Percentiles rank a stretch among this genome's conserved stretches.
Conservation (phyloP, 1,140 invertebrate species). For the Trissolcus basalis region DNA sequence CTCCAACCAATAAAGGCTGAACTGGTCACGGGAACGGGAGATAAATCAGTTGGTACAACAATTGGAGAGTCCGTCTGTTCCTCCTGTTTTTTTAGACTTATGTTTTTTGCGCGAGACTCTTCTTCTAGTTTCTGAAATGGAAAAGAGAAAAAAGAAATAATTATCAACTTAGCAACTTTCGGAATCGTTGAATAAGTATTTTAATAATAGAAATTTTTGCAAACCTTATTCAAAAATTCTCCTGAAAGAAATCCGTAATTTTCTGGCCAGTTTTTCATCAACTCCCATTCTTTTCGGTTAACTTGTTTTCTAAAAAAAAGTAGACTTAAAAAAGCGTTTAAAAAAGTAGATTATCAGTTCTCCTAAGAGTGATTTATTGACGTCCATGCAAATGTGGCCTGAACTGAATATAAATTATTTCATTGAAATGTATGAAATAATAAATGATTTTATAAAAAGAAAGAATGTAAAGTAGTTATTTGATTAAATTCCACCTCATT, state of each 20-base stretch:
- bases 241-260: constrained; percentile 64
- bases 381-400: no score
- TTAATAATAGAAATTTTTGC: no score
- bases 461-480: no score
- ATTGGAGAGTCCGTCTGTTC: constrained; percentile 56
- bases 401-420: no score
- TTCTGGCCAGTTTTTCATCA: constrained; percentile 58
- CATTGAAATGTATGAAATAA: no score
- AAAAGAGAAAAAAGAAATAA: background rate
- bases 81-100: constrained; percentile 18
- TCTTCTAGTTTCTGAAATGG: constrained; percentile 13
- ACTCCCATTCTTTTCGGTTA: constrained; percentile 60
- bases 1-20: constrained; percentile 73
- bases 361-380: no score
- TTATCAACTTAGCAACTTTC: no score
- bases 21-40: constrained; percentile 64
- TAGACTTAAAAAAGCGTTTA: background rate
- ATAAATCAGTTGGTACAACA: constrained; percentile 58
- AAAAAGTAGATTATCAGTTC: no score
- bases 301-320: constrained; percentile 63
- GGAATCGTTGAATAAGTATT: constrained; percentile 14
- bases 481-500: no score
- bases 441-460: no score
- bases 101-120: constrained; percentile 57
- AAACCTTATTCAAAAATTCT: constrained; percentile 65